Evolutionary conservation across 2,888 invertebrate genomes (phyloP).

Genomic region (Steinernema carpocapsae): DNA sequence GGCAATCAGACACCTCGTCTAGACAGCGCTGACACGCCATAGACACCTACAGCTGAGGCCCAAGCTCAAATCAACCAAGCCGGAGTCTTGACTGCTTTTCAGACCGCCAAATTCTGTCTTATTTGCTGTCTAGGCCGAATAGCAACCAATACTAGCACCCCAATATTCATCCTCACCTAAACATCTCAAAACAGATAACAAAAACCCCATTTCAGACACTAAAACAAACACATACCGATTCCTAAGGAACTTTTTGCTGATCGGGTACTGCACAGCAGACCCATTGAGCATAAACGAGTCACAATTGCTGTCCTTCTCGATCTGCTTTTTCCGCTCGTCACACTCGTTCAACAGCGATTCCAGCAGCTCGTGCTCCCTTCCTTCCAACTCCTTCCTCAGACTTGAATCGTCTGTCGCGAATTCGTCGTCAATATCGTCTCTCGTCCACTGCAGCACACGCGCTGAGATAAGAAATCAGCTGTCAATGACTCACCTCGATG

Average conservation of each 20-base stretch:
- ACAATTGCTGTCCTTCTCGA: slow-evolving; percentile 40
- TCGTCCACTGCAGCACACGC: neutral
- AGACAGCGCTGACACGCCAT: too few relatives aligned
- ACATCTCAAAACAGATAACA: neutral
- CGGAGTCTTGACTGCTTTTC: too few relatives aligned
- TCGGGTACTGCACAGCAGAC: neutral
- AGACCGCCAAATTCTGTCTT: too few relatives aligned
- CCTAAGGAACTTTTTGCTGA: slow-evolving; percentile 40
- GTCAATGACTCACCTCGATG: neutral
- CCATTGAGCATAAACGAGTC: neutral
- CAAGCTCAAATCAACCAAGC: too few relatives aligned
- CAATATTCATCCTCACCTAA: too few relatives aligned
- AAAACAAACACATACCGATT: slow-evolving; percentile 36
- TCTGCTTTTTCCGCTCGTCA: slow-evolving; percentile 39
- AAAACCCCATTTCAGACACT: neutral
- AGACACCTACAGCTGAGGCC: too few relatives aligned
- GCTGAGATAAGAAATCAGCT: neutral
- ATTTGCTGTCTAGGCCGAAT: too few relatives aligned
- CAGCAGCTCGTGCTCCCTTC: slow-evolving; percentile 36
- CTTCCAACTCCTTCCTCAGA: neutral
- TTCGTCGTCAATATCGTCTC: neutral
- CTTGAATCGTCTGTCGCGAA: neutral
- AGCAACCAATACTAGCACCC: too few relatives aligned
- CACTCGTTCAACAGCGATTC: slow-evolving; percentile 40
- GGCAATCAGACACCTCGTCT: too few relatives aligned